Percentiles rank a stretch among this genome's conserved stretches.
These are phyloP conservation scores for Gadus chalcogrammus DNA, from an alignment of 2,113 vertebrate genomes.

Conservation along the genomic window DNA sequence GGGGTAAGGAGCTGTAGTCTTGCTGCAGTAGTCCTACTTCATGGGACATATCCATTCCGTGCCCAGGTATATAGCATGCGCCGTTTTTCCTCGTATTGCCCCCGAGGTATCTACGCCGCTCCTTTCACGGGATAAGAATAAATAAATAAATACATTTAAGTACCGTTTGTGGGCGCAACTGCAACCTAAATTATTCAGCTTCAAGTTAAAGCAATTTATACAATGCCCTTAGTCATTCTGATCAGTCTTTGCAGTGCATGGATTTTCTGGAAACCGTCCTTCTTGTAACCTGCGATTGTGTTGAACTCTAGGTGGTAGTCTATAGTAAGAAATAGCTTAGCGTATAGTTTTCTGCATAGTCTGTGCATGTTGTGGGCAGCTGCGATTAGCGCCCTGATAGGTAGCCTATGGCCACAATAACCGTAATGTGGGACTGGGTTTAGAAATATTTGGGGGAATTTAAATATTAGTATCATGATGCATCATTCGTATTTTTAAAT, in stretches of 20 bases:
- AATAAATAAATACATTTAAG: slow-evolving; percentile 27
- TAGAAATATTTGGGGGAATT: too few species aligned
- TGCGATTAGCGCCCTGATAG: background rate
- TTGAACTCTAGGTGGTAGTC: slow-evolving; percentile 41
- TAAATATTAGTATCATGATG: too few species aligned
- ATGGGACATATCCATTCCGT: slow-evolving; percentile 56
- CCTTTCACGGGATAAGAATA: slow-evolving; percentile 38
- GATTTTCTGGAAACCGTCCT: slow-evolving; percentile 13
- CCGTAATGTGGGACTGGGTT: too few species aligned
- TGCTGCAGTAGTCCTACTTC: slow-evolving; percentile 46
- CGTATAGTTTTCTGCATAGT: slow-evolving; percentile 49
- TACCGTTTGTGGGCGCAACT: slow-evolving; percentile 23
- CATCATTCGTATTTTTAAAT: too few species aligned
- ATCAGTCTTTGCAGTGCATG: slow-evolving; percentile 45
- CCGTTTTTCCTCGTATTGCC: slow-evolving; percentile 51
- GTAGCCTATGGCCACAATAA: background rate
- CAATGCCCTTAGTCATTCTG: slow-evolving; percentile 46
- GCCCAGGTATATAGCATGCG: slow-evolving; percentile 27
- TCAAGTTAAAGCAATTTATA: slow-evolving; percentile 40
- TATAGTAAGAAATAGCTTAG: slow-evolving; percentile 17
- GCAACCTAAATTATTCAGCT: slow-evolving; percentile 41
- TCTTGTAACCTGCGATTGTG: slow-evolving; percentile 32
- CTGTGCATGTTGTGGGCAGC: slow-evolving; percentile 16
- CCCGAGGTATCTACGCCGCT: slow-evolving; percentile 47
- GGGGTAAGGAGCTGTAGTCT: slow-evolving; percentile 58